Evolutionary conservation across 2,888 invertebrate genomes (phyloP), one percentile per base, ranked within the genome.

Genomic region (Himalopsyche kuldschensis): DNA sequence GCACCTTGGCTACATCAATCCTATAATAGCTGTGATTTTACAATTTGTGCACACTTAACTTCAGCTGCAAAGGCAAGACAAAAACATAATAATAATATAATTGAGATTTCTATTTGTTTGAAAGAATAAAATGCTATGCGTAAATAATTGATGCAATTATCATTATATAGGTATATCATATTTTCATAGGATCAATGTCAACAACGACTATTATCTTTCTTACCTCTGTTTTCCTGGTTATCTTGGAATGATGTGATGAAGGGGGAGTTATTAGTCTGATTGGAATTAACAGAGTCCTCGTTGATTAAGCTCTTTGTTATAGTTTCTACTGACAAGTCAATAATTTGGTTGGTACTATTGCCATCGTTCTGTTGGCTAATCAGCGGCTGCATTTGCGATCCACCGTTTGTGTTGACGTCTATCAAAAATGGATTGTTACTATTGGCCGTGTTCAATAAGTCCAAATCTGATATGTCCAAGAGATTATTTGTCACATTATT

Each of bases 401-500:
- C 79, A 8, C 86, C 85, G 32, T 85, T 85, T 4, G 84, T 84
- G 81, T 81, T 85, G 31, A 86, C 79, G 46, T 83, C 84, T 27
- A 82, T 69, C 77, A 90, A 88, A 87, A 90, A 89, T 32, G 89
- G 88, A 80, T 89, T 89, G 87, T 88, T 89, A 88, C 88, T 88
- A 77, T 86, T 86, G 88, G 88, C 89, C 88, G 89, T 89, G 88
- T 88, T 89, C 87, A 90, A 88, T 85, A 88, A 88, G 87, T 90
- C 90, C 88, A 90, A 90, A 87, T 90, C 90, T 88, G 90, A 89
- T 87, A 91, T 89, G 89, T 91, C 91, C 88, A 91, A 89, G 87
- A 91, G 89, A 88, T 90, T 91, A 89, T 91, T 91, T 87, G 91
- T 91, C 88, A 90, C 90, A 89, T 91, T 91, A 89, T 90, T 91